Evolutionary conservation across 2,888 invertebrate genomes (phyloP).

Genomic region (Dusona sp.): DNA sequence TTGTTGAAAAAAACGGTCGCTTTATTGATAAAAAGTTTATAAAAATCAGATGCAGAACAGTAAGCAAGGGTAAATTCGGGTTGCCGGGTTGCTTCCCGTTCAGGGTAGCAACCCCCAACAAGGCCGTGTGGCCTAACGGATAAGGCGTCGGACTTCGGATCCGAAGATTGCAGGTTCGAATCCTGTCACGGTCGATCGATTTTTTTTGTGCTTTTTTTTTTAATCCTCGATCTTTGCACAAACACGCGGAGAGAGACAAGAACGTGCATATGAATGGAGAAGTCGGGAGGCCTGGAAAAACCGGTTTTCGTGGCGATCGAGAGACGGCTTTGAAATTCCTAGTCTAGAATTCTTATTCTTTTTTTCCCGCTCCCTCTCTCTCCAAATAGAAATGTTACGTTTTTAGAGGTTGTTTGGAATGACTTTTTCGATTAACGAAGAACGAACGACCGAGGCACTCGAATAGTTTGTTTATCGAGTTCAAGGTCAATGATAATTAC

Average conservation of each 20-base stretch:
- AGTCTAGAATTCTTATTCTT: constrained; percentile 42
- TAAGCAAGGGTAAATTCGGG: constrained; percentile 1
- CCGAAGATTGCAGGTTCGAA: constrained; percentile 87
- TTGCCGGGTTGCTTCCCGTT: constrained; percentile 55
- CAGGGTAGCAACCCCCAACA: constrained; percentile 76
- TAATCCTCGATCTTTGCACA: neutral
- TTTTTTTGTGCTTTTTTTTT: constrained; percentile 67
- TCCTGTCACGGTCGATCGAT: constrained; percentile 85
- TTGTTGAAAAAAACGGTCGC: neutral
- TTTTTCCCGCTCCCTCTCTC: constrained; percentile 21
- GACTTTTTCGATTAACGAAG: neutral
- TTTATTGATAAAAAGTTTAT: neutral
- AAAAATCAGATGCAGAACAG: neutral
- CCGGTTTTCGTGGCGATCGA: constrained; percentile 52
- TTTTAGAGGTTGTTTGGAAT: neutral
- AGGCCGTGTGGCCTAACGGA: constrained; percentile 85
- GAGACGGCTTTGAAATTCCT: constrained; percentile 38
- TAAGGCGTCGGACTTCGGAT: constrained; percentile 86
- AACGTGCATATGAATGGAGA: neutral
- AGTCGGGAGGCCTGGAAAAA: constrained; percentile 44
- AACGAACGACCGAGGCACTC: too few relatives aligned
- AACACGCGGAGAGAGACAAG: neutral
- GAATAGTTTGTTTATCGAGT: too few relatives aligned
- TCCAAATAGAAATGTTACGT: neutral
- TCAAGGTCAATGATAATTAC: too few relatives aligned